A percentile compares a stretch with the other conserved stretches of the same genome.
These are phyloP conservation scores for Hydropotes inermis DNA, from an alignment of 2,113 vertebrate species.

Conservation along the genomic window DNA sequence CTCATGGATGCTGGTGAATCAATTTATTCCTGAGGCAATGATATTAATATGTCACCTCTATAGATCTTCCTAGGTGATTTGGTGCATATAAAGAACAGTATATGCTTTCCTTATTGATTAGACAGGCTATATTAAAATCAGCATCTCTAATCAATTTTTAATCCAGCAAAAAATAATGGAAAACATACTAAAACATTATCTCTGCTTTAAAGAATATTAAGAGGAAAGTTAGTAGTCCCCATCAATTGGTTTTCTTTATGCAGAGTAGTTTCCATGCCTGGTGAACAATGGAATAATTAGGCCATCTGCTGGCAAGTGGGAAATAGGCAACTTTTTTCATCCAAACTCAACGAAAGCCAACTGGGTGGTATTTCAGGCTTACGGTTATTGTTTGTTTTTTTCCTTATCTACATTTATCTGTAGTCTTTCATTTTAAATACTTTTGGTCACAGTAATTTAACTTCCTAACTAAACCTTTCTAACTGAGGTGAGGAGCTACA, in stretches of 20 bases:
- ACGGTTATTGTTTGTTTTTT: background rate
- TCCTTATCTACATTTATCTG: background rate
- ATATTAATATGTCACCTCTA: conserved; percentile 23
- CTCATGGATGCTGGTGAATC: conserved; percentile 29
- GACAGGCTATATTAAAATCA: conserved; percentile 15
- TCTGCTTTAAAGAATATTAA: background rate
- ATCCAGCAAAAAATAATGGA: conserved; percentile 2
- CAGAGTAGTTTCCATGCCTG: conserved; percentile 3
- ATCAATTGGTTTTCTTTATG: conserved; percentile 37
- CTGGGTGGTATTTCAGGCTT: background rate
- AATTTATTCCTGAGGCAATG: conserved; percentile 11
- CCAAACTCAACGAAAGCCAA: background rate
- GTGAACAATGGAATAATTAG: conserved; percentile 76
- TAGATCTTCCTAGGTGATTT: conserved; percentile 8
- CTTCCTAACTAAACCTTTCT: background rate
- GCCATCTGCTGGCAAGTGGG: conserved; percentile 80
- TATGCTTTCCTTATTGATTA: conserved; percentile 15
- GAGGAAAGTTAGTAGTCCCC: background rate
- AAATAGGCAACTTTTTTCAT: conserved; percentile 54
- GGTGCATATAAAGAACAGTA: background rate
- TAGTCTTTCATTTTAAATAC: conserved; percentile 30
- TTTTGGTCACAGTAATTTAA: background rate
- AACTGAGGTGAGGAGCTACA: background rate
- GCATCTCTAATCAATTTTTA: conserved; percentile 36
- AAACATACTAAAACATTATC: background rate